Percentiles rank a stretch among this genome's conserved stretches.
phyloP scores from a whole-genome alignment of 2,888 invertebrate species.

The Abrostola tripartita region DNA sequence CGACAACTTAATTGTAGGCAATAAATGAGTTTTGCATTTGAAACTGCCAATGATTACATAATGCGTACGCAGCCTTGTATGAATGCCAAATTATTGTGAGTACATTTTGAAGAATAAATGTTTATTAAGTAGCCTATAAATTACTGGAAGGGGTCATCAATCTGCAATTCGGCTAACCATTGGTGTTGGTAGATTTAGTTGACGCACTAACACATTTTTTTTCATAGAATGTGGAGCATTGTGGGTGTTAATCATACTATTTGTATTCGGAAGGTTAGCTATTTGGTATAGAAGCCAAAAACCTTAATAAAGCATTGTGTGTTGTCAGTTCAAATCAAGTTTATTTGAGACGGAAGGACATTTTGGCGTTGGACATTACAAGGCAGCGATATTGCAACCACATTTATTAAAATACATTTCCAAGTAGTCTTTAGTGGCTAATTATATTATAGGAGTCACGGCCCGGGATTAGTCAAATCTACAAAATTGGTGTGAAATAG shows the following conservation, averaged over 20 bases:
- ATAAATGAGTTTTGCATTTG: conserved; percentile 36
- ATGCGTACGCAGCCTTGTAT: conserved; percentile 15
- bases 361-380: not conserved
- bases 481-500: not conserved
- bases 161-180: conserved; percentile 18
- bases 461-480: too few relatives aligned
- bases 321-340: not conserved
- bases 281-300: too few relatives aligned
- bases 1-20: conserved; percentile 33
- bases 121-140: conserved; percentile 35
- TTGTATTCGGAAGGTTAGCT: too few relatives aligned
- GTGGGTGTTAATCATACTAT: too few relatives aligned
- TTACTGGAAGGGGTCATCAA: conserved; percentile 30
- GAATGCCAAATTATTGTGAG: conserved; percentile 37
- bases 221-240: too few relatives aligned
- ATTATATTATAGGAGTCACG: too few relatives aligned
- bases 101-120: conserved; percentile 26
- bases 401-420: too few relatives aligned
- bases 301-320: not conserved
- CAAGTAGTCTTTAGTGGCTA: too few relatives aligned
- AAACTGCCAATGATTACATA: conserved; percentile 34
- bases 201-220: too few relatives aligned
- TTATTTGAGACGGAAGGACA: not conserved
- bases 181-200: not conserved
- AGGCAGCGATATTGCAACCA: not conserved